Percentiles rank a stretch among this genome's conserved stretches.
These are phyloP conservation scores for Ceuthmochares aereus DNA, from an alignment of 2,113 vertebrate genomes.

Conservation along the genomic window DNA sequence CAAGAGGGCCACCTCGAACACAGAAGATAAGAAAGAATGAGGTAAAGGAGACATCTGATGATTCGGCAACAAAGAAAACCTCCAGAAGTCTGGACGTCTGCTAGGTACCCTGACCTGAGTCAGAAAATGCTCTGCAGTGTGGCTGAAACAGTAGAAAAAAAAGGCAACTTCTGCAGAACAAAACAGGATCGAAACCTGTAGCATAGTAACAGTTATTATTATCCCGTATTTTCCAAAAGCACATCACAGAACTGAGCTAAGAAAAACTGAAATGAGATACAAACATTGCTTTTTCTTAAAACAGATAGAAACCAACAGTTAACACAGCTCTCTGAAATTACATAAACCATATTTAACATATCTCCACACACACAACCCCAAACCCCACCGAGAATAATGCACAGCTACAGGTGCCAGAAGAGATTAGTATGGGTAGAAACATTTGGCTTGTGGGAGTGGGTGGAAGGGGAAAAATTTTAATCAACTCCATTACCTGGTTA, in stretches of 20 bases:
- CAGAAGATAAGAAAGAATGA: background rate
- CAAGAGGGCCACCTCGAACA: background rate
- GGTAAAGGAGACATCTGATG: background rate
- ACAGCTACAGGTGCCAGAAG: background rate
- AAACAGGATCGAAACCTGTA: background rate
- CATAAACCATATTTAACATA: background rate
- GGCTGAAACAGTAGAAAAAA: background rate
- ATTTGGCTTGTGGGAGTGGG: constrained; percentile 49
- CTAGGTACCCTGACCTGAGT: background rate
- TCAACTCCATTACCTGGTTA: constrained; percentile 79
- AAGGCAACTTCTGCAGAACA: background rate
- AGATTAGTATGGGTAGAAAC: constrained; percentile 61
- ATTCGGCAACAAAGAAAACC: background rate
- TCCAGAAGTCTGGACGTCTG: background rate
- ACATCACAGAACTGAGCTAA: background rate
- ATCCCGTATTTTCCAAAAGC: background rate
- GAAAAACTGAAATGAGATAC: background rate
- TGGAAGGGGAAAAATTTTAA: constrained; percentile 67
- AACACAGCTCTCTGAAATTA: background rate
- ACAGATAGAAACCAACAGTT: background rate
- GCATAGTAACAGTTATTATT: background rate
- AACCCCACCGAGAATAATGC: constrained; percentile 11
- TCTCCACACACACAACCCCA: background rate
- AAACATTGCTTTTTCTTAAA: background rate
- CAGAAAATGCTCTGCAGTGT: background rate